Evolutionary conservation across 2,888 invertebrate species (phyloP).

Genomic region (Rhaphigaster nebulosa): DNA sequence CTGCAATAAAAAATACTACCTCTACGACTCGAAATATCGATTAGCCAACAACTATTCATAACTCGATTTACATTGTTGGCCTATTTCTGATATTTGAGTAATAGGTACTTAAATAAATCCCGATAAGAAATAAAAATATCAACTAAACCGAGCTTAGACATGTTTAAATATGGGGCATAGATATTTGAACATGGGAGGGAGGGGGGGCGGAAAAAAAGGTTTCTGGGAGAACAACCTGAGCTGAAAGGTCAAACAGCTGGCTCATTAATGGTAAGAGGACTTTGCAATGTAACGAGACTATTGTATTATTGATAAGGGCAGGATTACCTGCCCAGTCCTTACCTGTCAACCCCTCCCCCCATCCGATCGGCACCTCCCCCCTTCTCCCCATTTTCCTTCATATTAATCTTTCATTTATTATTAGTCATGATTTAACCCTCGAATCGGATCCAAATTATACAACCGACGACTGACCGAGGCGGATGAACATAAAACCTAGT

Average conservation of each 20-base stretch:
- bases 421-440: neutral
- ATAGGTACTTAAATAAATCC: too few relatives aligned
- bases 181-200: neutral
- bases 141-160: neutral
- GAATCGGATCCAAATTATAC: too few relatives aligned
- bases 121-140: neutral
- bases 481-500: too few relatives aligned
- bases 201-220: neutral
- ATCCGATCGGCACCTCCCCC: neutral
- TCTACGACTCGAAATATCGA: too few relatives aligned
- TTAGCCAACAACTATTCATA: too few relatives aligned
- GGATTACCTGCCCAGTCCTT: neutral
- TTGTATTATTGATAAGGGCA: constrained; percentile 3
- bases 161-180: neutral
- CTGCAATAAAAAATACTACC: too few relatives aligned
- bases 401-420: neutral
- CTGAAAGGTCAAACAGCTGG: neutral
- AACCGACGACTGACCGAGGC: too few relatives aligned
- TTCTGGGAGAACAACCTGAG: neutral
- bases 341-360: too few relatives aligned
- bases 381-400: neutral
- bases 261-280: neutral
- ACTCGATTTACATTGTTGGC: too few relatives aligned
- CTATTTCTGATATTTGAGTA: too few relatives aligned
- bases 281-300: neutral